Evolutionary conservation across 2,113 vertebrate species (phyloP).

Genomic region (Bujurquina vittata): DNA sequence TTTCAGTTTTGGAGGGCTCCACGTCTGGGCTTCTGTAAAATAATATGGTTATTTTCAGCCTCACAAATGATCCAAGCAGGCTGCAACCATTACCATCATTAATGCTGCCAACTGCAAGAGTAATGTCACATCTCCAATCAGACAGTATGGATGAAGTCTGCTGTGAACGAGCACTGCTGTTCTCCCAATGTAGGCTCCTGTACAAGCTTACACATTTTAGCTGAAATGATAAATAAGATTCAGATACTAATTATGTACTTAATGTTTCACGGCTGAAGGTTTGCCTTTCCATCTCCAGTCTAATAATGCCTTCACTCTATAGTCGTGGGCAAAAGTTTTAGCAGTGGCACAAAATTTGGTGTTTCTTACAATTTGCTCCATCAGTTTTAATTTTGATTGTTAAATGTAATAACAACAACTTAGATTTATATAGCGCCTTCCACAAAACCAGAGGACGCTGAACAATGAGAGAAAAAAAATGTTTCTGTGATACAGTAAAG

Average conservation of each 20-base stretch:
- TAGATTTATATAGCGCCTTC: too few relatives aligned
- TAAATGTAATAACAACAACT: too few relatives aligned
- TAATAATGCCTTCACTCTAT: not conserved
- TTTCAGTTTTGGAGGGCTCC: conserved; percentile 35
- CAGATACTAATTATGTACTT: not conserved
- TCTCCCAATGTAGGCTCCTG: not conserved
- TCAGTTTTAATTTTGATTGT: not conserved
- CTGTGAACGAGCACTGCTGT: not conserved
- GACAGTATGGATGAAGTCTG: not conserved
- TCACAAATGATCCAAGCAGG: conserved; percentile 28
- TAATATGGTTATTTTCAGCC: conserved; percentile 57
- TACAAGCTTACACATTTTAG: not conserved
- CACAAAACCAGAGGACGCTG: too few relatives aligned
- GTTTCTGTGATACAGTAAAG: not conserved
- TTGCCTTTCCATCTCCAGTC: not conserved
- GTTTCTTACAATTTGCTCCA: not conserved
- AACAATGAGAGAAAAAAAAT: too few relatives aligned
- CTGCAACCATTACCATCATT: conserved; percentile 29
- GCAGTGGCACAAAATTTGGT: not conserved
- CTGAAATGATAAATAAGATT: not conserved
- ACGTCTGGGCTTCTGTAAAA: conserved; percentile 55
- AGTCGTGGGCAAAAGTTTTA: not conserved
- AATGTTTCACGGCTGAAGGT: not conserved
- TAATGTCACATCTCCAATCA: conserved; percentile 19
- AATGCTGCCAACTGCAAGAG: conserved; percentile 32